These are phyloP conservation scores for Mylabris phalerata DNA, from an alignment of 1,140 invertebrate genomes.

Conservation along the genomic window DNA sequence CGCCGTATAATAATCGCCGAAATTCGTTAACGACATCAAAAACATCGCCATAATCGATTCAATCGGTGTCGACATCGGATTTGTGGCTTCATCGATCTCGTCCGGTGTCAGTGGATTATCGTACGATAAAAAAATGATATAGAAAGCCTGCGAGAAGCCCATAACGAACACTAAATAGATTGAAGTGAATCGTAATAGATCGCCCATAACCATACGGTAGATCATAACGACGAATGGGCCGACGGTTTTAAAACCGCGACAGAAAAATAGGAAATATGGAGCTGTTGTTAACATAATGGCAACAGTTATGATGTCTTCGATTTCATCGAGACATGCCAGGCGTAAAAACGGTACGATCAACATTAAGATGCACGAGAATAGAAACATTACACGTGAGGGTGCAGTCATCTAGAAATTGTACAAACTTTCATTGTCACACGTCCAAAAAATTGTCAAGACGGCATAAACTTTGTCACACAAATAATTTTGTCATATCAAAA, in stretches of 20 bases:
- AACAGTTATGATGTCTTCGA: slow-evolving; percentile 86
- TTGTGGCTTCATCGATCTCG: slow-evolving; percentile 62
- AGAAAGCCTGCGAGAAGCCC: slow-evolving; percentile 89
- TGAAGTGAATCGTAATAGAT: slow-evolving; percentile 88
- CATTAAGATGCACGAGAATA: slow-evolving; percentile 85
- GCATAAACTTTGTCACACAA: too few relatives aligned
- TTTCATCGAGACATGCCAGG: slow-evolving; percentile 72
- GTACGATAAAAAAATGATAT: slow-evolving; percentile 83
- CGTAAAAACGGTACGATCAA: slow-evolving; percentile 76
- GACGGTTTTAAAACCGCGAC: slow-evolving; percentile 95
- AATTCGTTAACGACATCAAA: slow-evolving; percentile 94
- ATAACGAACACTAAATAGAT: slow-evolving; percentile 96
- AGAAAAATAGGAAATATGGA: slow-evolving; percentile 98
- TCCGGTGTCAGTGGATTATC: slow-evolving; percentile 68
- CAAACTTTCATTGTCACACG: too few relatives aligned
- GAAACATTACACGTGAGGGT: slow-evolving; percentile 85
- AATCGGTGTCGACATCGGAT: slow-evolving; percentile 82
- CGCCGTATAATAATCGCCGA: slow-evolving; percentile 86
- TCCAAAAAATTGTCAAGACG: too few relatives aligned
- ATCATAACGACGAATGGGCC: slow-evolving; percentile 99
- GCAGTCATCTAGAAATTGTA: slow-evolving; percentile 64
- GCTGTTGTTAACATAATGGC: slow-evolving; percentile 93
- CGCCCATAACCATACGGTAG: slow-evolving; percentile 95
- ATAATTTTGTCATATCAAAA: too few relatives aligned
- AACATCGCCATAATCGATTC: slow-evolving; percentile 97